phyloP scores from a whole-genome alignment of 2,797 vertebrate genomes.

The Thamnophis elegans region DNA sequence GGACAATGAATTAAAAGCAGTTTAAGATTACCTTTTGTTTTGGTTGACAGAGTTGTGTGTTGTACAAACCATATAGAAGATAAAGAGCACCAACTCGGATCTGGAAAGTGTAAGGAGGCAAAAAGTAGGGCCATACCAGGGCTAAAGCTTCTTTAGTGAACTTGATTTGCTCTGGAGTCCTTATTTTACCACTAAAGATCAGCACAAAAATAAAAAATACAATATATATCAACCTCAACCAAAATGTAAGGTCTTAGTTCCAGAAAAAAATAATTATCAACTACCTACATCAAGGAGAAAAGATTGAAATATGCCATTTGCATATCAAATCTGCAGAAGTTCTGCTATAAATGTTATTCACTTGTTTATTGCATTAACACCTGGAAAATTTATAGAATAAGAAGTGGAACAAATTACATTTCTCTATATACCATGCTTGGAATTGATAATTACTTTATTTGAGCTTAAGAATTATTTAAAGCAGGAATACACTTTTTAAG shows the following conservation, averaged over 20 bases:
- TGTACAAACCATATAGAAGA: conserved; percentile 86
- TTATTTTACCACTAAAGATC: conserved; percentile 76
- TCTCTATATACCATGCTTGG: too few species aligned
- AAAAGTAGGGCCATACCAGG: conserved; percentile 75
- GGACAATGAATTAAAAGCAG: neutral
- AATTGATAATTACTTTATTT: neutral
- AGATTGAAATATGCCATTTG: neutral
- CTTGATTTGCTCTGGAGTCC: conserved; percentile 69
- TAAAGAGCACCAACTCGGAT: conserved; percentile 92
- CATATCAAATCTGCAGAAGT: neutral
- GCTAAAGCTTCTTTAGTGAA: conserved; percentile 80
- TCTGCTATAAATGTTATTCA: neutral
- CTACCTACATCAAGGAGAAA: neutral
- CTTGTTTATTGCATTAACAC: neutral
- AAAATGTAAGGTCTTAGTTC: neutral
- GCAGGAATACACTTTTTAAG: neutral
- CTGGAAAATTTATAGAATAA: neutral
- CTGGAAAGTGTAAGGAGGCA: conserved; percentile 90
- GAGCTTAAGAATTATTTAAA: neutral
- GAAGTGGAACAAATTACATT: neutral
- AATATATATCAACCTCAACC: neutral
- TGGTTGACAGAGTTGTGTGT: conserved; percentile 78
- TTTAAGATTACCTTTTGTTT: conserved; percentile 80
- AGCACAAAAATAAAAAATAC: neutral
- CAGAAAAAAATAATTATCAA: neutral